Evolutionary conservation across 2,888 invertebrate genomes (phyloP), one percentile per base, ranked within the genome.

Genomic region (Lepas anatifera): DNA sequence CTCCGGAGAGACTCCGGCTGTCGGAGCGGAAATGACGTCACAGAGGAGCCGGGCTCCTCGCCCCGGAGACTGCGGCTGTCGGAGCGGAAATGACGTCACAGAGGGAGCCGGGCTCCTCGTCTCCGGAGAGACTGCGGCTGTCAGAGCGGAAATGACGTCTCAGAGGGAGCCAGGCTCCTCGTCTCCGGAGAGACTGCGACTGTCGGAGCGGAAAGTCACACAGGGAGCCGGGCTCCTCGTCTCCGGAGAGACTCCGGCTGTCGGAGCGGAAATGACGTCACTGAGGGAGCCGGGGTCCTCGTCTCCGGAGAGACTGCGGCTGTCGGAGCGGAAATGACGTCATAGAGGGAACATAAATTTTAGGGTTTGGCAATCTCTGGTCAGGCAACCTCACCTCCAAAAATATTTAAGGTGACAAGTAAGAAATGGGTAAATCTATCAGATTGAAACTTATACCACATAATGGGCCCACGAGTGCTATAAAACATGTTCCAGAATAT

Each of bases 21-120:
- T n/a, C n/a, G n/a, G n/a, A n/a, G n/a, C n/a, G n/a, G n/a, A n/a
- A n/a, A n/a, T n/a, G n/a, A n/a, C n/a, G n/a, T n/a, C n/a, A n/a
- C n/a, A n/a, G n/a, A n/a, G n/a, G n/a, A n/a, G n/a, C n/a, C n/a
- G n/a, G n/a, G n/a, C n/a, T n/a, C n/a, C n/a, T n/a, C n/a, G n/a
- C n/a, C n/a, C n/a, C n/a, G n/a, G n/a, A n/a, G n/a, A n/a, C n/a
- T n/a, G n/a, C n/a, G n/a, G n/a, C n/a, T n/a, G n/a, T n/a, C n/a
- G n/a, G n/a, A n/a, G n/a, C n/a, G n/a, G n/a, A n/a, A n/a, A 99
- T 96, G 3, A 96, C 95, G 79, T 97, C 95, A 81, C 96, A 96
- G 70, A 97, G 82, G 67, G 92, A 89, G 64, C 92, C 90, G 75
- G 92, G 92, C 79, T 93, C 92, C 70, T 78, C 79, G 81, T 93